Percentiles rank a stretch among this genome's conserved stretches.
Conservation (phyloP, 2,113 vertebrate species). For the Calonectris borealis region DNA sequence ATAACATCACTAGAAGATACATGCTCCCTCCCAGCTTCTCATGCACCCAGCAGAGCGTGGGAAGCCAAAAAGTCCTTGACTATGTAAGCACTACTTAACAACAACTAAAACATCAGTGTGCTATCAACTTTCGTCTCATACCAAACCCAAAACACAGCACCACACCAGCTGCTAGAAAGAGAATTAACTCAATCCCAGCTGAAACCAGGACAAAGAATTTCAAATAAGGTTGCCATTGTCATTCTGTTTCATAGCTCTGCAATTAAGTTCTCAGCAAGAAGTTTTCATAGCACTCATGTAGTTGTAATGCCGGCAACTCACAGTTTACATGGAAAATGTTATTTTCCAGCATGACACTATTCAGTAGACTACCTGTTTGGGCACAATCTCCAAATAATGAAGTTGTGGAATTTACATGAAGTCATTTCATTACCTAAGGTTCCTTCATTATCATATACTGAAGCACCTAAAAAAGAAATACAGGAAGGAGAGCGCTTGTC, state of each 20-base stretch:
- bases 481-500: not conserved
- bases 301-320: not conserved
- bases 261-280: not conserved
- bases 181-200: no score
- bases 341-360: not conserved
- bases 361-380: not conserved
- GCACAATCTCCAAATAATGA: not conserved
- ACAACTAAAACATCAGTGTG: no score
- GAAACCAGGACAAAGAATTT: not conserved
- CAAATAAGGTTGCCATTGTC: not conserved
- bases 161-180: no score
- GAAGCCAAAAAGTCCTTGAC: no score
- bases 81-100: no score
- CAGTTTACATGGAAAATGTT: not conserved
- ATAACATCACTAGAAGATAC: not conserved
- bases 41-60: no score
- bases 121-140: no score
- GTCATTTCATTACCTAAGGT: not conserved
- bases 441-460: not conserved
- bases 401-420: not conserved
- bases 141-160: no score
- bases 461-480: not conserved
- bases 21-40: no score
- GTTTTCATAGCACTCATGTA: not conserved
- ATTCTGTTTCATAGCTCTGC: not conserved